Conservation (phyloP, 2,797 vertebrate species). For the Chrysolophus pictus region DNA sequence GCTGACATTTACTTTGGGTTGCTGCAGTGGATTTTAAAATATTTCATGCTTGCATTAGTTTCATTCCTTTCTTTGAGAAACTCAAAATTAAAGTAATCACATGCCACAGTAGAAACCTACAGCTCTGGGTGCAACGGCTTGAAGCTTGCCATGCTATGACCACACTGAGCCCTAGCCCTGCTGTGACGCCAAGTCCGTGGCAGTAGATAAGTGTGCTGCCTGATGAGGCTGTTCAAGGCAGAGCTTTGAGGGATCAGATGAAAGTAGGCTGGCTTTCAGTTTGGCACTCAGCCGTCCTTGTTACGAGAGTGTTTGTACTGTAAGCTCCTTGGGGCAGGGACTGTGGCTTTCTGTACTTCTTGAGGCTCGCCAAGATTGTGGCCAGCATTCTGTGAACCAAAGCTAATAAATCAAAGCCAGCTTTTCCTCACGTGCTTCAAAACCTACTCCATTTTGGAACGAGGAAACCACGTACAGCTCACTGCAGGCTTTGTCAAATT, state of each 20-base stretch:
- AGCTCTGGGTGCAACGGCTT: background rate
- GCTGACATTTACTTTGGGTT: background rate
- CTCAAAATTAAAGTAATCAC: background rate
- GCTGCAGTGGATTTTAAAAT: background rate
- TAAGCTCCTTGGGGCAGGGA: slow-evolving; percentile 33
- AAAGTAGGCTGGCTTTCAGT: background rate
- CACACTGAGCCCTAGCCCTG: background rate
- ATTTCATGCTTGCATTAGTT: background rate
- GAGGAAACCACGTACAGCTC: slow-evolving; percentile 47
- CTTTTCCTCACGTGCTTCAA: slow-evolving; percentile 44
- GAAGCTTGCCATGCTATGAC: background rate
- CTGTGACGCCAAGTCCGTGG: background rate
- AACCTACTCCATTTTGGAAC: slow-evolving; percentile 66
- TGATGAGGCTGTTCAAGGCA: background rate
- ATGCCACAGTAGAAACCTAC: background rate
- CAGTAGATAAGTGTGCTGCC: background rate
- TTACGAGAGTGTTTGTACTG: background rate
- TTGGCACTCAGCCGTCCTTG: background rate
- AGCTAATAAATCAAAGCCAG: slow-evolving; percentile 59
- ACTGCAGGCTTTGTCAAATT: slow-evolving; percentile 73
- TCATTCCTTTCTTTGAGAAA: background rate
- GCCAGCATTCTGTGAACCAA: slow-evolving; percentile 48
- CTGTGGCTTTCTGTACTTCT: slow-evolving; percentile 11
- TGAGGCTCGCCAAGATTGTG: slow-evolving; percentile 39
- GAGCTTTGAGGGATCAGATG: background rate